Base-by-base conservation (phyloP, 2,797 vertebrate species). In the Xenopus petersii region DNA sequence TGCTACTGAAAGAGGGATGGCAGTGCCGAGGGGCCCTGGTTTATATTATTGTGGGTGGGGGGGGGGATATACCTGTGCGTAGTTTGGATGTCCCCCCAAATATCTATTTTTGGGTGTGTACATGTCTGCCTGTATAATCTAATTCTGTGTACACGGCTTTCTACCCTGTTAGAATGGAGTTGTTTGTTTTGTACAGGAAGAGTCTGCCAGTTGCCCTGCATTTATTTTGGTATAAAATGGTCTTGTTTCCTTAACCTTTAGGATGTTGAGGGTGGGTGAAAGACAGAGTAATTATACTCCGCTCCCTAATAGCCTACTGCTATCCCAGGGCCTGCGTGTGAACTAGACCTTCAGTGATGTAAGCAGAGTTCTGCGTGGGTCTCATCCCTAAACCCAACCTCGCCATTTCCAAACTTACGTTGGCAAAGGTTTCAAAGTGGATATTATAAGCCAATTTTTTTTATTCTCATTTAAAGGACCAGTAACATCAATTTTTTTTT, bases 151-250 rank as follows among this genome's bases (percentile, higher is more conserved):
- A 11, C 48, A 11, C 10, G 10, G 13, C 48, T 13, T 3, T 49
- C 3, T 49, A 13, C 13, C 10, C 48, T 2, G 10, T 3, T 13
- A 49, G 48, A 2, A 49, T 11, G 48, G 48, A 11, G 48, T 68
- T 33, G 8, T 11, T 51, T 64, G 64, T 77, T 73, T 76, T 68
- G 59, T 62, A 76, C 69, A 76, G 75, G 75, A 76, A 76, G 63
- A 11, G 51, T 48, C 49, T 12, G 8, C 12, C 54, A 11, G 65
- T 61, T 24, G 30, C 54, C 5, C 46, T 36, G 63, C 47, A 8
- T 51, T 51, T 51, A 51, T 56, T 56, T 16, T 60, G 17, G 17
- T 10, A 12, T 3, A 10, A n/a, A 17, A 10, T 6, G 7, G 1
- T 21, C 58, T 16, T 56, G 12, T 73, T 60, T 46, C 6, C 47